phyloP scores from a whole-genome alignment of 2,797 vertebrate genomes.

The Phalanger gymnotis region DNA sequence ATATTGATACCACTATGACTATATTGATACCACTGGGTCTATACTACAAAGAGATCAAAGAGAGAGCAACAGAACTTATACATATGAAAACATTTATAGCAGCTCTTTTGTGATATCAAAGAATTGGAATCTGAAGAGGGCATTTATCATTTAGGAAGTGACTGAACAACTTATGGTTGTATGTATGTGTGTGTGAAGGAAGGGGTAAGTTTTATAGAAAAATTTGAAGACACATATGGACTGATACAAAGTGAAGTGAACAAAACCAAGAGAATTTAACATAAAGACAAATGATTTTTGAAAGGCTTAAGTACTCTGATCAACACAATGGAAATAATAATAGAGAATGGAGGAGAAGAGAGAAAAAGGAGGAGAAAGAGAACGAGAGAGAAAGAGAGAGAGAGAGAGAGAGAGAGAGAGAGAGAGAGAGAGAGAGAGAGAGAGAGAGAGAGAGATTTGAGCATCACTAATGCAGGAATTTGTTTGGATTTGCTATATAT shows the following conservation, averaged over 20 bases:
- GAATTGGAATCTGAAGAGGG: background rate
- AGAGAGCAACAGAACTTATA: background rate
- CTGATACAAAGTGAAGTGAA: too few species aligned
- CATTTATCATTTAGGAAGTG: background rate
- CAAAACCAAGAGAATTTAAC: background rate
- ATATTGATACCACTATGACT: too few species aligned
- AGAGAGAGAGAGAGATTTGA: background rate
- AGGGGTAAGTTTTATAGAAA: background rate
- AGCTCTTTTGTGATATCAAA: background rate
- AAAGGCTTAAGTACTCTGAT: background rate
- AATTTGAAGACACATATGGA: background rate
- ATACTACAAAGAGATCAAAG: background rate
- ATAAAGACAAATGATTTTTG: background rate
- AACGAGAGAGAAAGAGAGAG: too few species aligned
- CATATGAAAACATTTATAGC: background rate
- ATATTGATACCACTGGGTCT: too few species aligned
- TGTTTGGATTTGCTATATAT: background rate
- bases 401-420: too few species aligned
- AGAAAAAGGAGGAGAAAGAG: too few species aligned
- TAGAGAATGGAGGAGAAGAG: too few species aligned
- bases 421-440: too few species aligned
- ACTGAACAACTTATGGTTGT: background rate
- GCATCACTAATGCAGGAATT: background rate
- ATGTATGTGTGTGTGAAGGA: background rate
- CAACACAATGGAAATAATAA: background rate